Percentiles rank a stretch among this genome's conserved stretches.
Conservation (phyloP, 2,888 invertebrate species). For the Eugnorisma glareosa region DNA sequence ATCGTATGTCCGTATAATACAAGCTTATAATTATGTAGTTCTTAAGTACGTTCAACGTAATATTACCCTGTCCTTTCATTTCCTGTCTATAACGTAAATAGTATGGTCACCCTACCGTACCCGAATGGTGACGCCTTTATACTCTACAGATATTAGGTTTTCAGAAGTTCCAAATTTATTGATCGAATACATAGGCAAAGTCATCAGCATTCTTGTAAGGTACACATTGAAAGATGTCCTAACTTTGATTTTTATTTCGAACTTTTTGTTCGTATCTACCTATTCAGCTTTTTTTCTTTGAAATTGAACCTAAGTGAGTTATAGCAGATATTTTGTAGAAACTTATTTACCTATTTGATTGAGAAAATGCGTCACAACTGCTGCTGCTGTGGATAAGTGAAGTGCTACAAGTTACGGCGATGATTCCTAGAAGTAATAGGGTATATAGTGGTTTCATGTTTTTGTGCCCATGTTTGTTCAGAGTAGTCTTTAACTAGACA, state of each 20-base stretch:
- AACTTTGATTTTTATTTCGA: constrained; percentile 52
- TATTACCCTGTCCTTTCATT: constrained; percentile 51
- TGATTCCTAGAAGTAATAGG: not conserved
- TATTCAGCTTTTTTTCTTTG: not conserved
- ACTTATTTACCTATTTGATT: not conserved
- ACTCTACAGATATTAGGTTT: constrained; percentile 64
- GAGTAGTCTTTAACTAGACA: not conserved
- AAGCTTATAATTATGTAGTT: not conserved
- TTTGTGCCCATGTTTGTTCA: not conserved
- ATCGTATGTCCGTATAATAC: not conserved
- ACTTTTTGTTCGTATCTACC: constrained; percentile 38
- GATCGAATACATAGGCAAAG: constrained; percentile 58
- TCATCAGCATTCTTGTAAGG: constrained; percentile 60
- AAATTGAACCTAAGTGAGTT: constrained; percentile 25
- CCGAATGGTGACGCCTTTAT: constrained; percentile 62
- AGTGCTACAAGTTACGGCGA: not conserved
- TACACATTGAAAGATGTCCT: constrained; percentile 49
- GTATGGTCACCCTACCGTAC: constrained; percentile 49
- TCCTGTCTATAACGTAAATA: constrained; percentile 45
- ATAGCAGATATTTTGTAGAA: not conserved
- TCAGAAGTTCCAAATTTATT: constrained; percentile 68
- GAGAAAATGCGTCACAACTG: not conserved
- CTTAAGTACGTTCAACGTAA: constrained; percentile 17
- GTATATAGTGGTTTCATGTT: not conserved
- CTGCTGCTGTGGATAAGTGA: not conserved